Evolutionary conservation across 2,888 invertebrate genomes (phyloP).

Genomic region (Elysia crispata): DNA sequence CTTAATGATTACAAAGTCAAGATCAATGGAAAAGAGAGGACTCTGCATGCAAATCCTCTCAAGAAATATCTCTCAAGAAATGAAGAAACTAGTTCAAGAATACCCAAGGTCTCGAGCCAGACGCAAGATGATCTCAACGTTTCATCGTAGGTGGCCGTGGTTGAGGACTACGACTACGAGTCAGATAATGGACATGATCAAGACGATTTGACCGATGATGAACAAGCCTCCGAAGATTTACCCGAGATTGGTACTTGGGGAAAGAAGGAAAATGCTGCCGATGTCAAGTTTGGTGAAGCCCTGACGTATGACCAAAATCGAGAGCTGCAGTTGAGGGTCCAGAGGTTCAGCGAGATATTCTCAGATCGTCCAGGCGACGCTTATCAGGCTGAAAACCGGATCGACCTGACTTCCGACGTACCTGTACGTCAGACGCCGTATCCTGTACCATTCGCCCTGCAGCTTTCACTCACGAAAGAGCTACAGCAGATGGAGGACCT

Average conservation of each 20-base stretch:
- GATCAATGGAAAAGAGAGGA: conserved; percentile 43
- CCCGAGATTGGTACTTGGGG: not conserved
- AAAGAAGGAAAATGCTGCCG: not conserved
- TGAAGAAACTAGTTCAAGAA: not conserved
- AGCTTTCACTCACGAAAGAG: not conserved
- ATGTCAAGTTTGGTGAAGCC: not conserved
- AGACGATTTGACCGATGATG: too few relatives aligned
- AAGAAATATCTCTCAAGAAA: conserved; percentile 6
- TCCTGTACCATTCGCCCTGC: conserved; percentile 26
- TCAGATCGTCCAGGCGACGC: not conserved
- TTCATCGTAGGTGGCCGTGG: not conserved
- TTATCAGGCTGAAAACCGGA: not conserved
- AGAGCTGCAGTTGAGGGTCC: not conserved
- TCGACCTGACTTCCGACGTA: conserved; percentile 21
- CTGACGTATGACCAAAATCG: not conserved
- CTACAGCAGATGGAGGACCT: conserved; percentile 35
- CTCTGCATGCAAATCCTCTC: conserved; percentile 23
- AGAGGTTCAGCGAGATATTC: not conserved
- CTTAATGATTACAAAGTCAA: conserved; percentile 48
- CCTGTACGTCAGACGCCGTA: conserved; percentile 30
- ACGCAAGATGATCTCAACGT: too few relatives aligned
- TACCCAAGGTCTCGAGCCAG: not conserved
- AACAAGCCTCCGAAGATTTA: not conserved
- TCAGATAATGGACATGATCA: not conserved
- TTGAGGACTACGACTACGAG: conserved; percentile 13